These are phyloP conservation scores for Lepidurus arcticus DNA, from an alignment of 1,140 invertebrate genomes.

Conservation along the genomic window DNA sequence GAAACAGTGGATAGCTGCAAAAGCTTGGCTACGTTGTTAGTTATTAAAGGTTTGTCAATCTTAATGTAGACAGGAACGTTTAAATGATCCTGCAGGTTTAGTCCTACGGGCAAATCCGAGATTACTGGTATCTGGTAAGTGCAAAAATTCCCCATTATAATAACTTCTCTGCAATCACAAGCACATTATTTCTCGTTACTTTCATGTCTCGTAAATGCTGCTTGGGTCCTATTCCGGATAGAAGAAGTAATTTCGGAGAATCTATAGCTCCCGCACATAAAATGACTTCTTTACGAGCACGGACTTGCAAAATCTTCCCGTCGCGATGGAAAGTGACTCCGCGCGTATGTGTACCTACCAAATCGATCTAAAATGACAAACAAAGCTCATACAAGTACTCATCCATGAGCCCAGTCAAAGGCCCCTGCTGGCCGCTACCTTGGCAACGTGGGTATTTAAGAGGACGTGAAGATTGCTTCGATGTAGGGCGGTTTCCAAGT, in stretches of 20 bases:
- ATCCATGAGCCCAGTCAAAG: background rate
- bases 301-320: conserved; percentile 44
- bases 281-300: conserved; percentile 60
- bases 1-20: conserved; percentile 51
- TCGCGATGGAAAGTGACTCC: conserved; percentile 42
- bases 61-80: conserved; percentile 62
- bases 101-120: conserved; percentile 53
- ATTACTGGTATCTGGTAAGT: conserved; percentile 47
- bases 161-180: background rate
- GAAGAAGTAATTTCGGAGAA: conserved; percentile 62
- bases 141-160: background rate
- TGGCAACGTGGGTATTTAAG: conserved; percentile 57
- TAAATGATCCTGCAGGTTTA: conserved; percentile 65
- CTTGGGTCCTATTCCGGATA: conserved; percentile 61
- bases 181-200: background rate
- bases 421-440: conserved; percentile 41
- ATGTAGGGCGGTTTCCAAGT: conserved; percentile 58
- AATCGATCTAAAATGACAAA: background rate
- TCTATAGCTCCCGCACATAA: conserved; percentile 63
- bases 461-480: conserved; percentile 63
- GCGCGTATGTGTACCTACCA: conserved; percentile 38
- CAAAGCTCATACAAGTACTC: background rate
- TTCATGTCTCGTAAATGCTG: conserved; percentile 43
- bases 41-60: conserved; percentile 56
- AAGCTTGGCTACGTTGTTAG: conserved; percentile 57